Percentiles rank a stretch among this genome's conserved stretches.
phyloP scores from a whole-genome alignment of 2,797 vertebrate genomes.

The Eidolon dupreanum region DNA sequence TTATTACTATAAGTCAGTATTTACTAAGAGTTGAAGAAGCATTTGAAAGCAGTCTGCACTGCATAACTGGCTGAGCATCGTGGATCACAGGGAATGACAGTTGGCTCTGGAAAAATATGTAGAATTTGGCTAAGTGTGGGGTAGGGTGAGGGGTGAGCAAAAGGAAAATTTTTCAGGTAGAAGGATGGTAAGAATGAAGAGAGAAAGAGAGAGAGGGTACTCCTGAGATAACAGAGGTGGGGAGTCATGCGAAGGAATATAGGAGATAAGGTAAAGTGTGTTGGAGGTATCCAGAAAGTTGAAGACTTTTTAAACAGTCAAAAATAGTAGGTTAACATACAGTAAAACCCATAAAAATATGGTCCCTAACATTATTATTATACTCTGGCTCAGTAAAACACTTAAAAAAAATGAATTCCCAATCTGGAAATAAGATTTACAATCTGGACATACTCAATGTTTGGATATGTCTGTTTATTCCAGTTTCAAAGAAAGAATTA shows the following conservation, averaged over 20 bases:
- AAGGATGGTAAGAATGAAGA: background rate
- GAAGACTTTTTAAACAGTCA: background rate
- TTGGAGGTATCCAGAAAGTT: background rate
- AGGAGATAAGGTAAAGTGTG: background rate
- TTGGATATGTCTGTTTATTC: background rate
- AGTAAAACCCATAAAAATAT: background rate
- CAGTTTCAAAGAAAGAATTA: conserved; percentile 44
- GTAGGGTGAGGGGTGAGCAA: background rate
- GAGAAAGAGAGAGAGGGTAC: too few relatives aligned
- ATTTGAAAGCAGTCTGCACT: background rate
- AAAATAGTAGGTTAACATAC: background rate
- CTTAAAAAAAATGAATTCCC: background rate
- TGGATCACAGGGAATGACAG: background rate
- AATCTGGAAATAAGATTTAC: background rate
- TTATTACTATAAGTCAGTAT: background rate
- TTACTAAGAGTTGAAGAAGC: background rate
- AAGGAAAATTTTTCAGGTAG: background rate
- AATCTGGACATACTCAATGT: background rate
- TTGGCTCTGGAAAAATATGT: background rate
- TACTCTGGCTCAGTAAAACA: background rate
- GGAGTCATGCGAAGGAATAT: background rate
- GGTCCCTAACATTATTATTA: background rate
- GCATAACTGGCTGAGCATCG: background rate
- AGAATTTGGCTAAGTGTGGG: background rate
- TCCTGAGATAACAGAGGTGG: background rate